These are phyloP conservation scores for Biston stratarius DNA, from an alignment of 2,888 invertebrate species.

Conservation along the genomic window DNA sequence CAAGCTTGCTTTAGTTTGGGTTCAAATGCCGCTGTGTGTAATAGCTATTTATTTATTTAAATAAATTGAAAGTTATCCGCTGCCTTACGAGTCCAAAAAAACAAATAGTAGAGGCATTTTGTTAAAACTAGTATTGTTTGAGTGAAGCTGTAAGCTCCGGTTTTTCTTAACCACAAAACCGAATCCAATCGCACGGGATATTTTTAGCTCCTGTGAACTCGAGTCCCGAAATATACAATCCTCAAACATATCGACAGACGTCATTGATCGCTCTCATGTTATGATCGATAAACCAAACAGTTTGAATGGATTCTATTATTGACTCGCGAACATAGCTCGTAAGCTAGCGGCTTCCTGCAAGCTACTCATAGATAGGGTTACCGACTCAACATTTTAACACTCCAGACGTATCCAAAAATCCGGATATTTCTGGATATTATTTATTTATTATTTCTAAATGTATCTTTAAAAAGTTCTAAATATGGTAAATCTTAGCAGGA, in stretches of 20 bases:
- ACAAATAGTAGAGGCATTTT: background rate
- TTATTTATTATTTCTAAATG: no score
- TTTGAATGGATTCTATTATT: conserved; percentile 78
- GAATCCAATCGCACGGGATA: background rate
- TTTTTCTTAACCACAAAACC: background rate
- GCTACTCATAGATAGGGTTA: conserved; percentile 13
- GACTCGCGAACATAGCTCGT: conserved; percentile 77
- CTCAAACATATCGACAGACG: conserved; percentile 48
- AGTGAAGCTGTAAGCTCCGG: background rate
- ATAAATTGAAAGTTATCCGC: no score
- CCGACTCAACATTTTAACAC: no score
- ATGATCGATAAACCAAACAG: conserved; percentile 68
- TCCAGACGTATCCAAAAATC: no score
- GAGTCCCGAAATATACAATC: conserved; percentile 32
- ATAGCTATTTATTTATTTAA: no score
- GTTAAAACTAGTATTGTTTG: background rate
- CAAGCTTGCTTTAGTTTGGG: no score
- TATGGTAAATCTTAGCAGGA: no score
- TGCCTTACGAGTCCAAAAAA: no score
- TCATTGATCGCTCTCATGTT: conserved; percentile 59
- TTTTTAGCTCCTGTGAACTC: conserved; percentile 1
- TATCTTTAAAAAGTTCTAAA: no score
- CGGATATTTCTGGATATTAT: no score
- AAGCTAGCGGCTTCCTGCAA: conserved; percentile 75
- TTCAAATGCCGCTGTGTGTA: no score